phyloP scores from a whole-genome alignment of 2,888 invertebrate species.

The Sicus ferrugineus region DNA sequence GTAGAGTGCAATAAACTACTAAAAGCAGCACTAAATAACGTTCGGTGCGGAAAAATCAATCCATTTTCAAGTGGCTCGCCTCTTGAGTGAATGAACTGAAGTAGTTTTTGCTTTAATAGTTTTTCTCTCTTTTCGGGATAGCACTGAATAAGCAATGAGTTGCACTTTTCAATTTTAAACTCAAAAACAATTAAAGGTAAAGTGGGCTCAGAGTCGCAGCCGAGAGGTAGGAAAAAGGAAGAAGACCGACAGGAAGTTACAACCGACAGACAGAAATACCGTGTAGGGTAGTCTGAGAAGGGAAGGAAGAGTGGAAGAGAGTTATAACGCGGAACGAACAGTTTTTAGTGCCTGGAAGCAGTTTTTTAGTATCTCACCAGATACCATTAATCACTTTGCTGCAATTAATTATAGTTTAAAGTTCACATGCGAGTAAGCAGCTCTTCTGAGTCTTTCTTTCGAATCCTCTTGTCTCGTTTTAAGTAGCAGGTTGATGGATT shows the following conservation, averaged over 20 bases:
- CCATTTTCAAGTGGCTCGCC: constrained; percentile 13
- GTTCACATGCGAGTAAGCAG: too few species aligned
- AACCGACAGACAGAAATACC: not conserved
- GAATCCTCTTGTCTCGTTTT: too few species aligned
- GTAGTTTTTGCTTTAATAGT: not conserved
- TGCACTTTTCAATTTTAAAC: constrained; percentile 19
- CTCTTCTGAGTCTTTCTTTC: too few species aligned
- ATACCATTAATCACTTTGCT: not conserved
- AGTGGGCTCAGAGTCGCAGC: not conserved
- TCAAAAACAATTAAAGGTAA: not conserved
- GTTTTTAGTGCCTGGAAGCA: too few species aligned
- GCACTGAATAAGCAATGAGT: constrained; percentile 28
- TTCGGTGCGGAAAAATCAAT: constrained; percentile 30
- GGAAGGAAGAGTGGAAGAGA: constrained; percentile 5
- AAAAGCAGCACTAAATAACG: constrained; percentile 19
- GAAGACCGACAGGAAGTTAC: not conserved
- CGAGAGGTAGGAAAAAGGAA: not conserved
- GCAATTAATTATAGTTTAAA: not conserved
- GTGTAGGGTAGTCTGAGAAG: not conserved
- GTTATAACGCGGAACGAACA: too few species aligned
- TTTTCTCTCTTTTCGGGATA: constrained; percentile 9
- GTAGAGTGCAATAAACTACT: constrained; percentile 22
- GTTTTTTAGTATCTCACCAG: not conserved
- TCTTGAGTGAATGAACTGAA: not conserved
- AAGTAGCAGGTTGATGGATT: too few species aligned